Evolutionary conservation across 2,113 vertebrate species (phyloP).

Genomic region (Prietella phreatophila): DNA sequence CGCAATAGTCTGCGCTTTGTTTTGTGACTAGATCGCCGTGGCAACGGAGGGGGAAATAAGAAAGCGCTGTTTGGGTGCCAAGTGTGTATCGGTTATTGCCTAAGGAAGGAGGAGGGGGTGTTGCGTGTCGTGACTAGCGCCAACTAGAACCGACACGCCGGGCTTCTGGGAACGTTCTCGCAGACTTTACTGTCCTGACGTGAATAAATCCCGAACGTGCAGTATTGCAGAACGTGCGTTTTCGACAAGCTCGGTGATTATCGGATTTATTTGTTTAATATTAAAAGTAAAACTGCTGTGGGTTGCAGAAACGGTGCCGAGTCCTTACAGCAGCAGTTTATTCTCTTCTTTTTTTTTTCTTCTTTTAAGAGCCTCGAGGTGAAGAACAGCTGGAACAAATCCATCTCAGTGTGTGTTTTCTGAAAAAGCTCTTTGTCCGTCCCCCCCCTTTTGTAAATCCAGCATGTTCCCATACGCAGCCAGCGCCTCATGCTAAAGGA

Average conservation of each 20-base stretch:
- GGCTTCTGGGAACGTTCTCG: not conserved
- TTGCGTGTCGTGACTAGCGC: not conserved
- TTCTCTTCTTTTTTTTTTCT: too few relatives aligned
- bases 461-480: slow-evolving; percentile 35
- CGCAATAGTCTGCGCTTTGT: not conserved
- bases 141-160: slow-evolving; percentile 27
- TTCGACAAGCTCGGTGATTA: not conserved
- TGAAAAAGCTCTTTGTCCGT: slow-evolving; percentile 42
- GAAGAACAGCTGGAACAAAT: not conserved
- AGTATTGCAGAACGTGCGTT: not conserved
- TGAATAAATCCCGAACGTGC: not conserved
- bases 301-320: not conserved
- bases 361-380: not conserved
- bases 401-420: not conserved
- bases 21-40: not conserved
- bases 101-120: not conserved
- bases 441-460: not conserved
- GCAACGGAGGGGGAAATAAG: not conserved
- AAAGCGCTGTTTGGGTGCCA: not conserved
- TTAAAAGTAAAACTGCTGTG: not conserved
- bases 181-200: not conserved
- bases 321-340: not conserved
- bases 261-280: not conserved
- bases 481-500: slow-evolving; percentile 35
- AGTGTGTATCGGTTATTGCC: slow-evolving; percentile 9